Evolutionary conservation across 2,888 invertebrate genomes (phyloP).

Genomic region (Tolmerus cingulatus): DNA sequence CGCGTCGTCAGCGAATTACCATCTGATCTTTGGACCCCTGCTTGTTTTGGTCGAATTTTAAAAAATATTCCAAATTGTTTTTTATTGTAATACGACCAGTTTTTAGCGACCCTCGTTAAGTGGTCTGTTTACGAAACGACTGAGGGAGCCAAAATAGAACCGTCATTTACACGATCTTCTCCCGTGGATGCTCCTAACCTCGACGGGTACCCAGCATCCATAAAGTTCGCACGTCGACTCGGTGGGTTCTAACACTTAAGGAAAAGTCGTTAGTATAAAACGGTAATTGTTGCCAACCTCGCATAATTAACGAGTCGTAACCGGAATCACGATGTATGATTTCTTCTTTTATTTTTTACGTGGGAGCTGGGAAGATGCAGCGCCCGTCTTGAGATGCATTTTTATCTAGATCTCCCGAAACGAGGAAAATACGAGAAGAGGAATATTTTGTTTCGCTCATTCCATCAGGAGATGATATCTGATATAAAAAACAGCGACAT

Average conservation of each 20-base stretch:
- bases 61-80: not conserved
- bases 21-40: not conserved
- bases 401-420: not conserved
- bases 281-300: not conserved
- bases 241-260: not conserved
- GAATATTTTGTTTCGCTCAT: not conserved
- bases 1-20: not conserved
- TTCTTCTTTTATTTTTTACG: not conserved
- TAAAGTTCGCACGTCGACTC: not conserved
- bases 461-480: not conserved
- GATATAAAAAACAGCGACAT: constrained; percentile 3
- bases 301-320: not conserved
- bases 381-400: not conserved
- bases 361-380: not conserved
- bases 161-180: not conserved
- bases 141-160: not conserved
- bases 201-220: not conserved
- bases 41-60: not conserved
- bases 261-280: not conserved
- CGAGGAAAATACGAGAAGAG: not conserved
- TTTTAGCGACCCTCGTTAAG: not conserved
- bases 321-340: not conserved
- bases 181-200: not conserved
- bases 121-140: not conserved
- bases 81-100: not conserved